Evolutionary conservation across 2,797 vertebrate species (phyloP), one percentile per base, ranked within the genome.

Genomic region (Graptemys geographica): DNA sequence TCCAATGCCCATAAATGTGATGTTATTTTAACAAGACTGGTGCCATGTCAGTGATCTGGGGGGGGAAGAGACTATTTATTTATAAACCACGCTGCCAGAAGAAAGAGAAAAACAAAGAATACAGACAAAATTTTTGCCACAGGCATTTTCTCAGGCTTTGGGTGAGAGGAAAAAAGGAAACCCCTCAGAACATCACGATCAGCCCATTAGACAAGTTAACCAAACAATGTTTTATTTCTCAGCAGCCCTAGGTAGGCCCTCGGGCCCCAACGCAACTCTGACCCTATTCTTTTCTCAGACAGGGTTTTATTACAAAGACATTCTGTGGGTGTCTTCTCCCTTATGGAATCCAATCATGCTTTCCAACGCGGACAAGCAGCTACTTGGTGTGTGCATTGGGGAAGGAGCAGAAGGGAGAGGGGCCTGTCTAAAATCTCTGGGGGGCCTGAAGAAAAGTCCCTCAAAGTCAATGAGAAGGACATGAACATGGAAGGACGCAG

Each of bases 121-220:
- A 83, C 13, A 94, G 91, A 82, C 96, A 96, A 95, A 82, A 91
- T 85, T 94, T 94, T 88, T 94, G 56, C 86, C 96, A 90, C 89
- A 81, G 92, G 94, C 94, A 86, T 88, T 95, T 86, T 96, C 84
- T 94, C 65, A 74, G 74, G 59, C 95, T 96, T 88, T 96, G 87
- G 56, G 91, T 88, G 25, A 81, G 89, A 90, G 92, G 4, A 94
- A 69, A 92, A 55, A 96, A 91, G 83, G 87, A 89, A 96, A 96
- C 84, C 83, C 85, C 56, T 81, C 52, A 92, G 87, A 86, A 87
- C 57, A 65, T 93, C 57, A 86, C 80, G 89, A 96, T 92, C 95
- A 96, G 81, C 89, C 79, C 90, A 92, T 94, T 96, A 96, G 82
- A 37, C 79, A 86, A 90, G 87, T 93, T 92, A 90, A 84, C 87